phyloP scores from a whole-genome alignment of 1,140 invertebrate genomes.

The Diabrotica virgifera region DNA sequence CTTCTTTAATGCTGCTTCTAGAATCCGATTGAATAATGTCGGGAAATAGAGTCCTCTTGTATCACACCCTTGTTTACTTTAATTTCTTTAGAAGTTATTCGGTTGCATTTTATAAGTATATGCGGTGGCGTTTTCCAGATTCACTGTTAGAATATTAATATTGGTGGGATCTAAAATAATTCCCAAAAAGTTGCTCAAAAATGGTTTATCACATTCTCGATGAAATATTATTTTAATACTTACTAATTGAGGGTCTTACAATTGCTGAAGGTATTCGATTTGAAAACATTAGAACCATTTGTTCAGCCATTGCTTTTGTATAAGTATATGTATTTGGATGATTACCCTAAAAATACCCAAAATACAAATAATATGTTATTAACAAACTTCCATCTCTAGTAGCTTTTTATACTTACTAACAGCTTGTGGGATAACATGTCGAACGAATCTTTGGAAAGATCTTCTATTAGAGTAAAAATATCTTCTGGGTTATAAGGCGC shows the following conservation, averaged over 20 bases:
- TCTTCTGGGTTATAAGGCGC: constrained; percentile 61
- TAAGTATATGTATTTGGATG: constrained; percentile 88
- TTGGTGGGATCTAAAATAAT: no score
- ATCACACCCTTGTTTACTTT: no score
- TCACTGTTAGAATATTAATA: no score
- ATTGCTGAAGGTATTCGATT: constrained; percentile 77
- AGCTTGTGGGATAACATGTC: constrained; percentile 56
- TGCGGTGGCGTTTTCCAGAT: no score
- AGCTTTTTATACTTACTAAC: constrained; percentile 45
- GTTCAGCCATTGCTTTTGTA: constrained; percentile 82
- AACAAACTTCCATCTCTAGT: not conserved
- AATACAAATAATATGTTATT: not conserved
- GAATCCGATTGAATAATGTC: no score
- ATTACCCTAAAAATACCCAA: constrained; percentile 53
- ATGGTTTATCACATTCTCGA: no score
- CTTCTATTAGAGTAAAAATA: constrained; percentile 60
- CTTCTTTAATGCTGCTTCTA: no score
- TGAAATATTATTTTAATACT: constrained; percentile 33
- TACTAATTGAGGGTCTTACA: constrained; percentile 87
- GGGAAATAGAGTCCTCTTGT: no score
- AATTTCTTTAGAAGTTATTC: no score
- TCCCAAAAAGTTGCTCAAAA: no score
- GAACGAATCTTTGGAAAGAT: constrained; percentile 58
- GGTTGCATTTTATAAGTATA: no score
- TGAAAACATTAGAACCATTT: constrained; percentile 63